Percentiles rank a stretch among this genome's conserved stretches.
phyloP scores from a whole-genome alignment of 2,113 vertebrate species.

The Brachyhypopomus occidentalis region DNA sequence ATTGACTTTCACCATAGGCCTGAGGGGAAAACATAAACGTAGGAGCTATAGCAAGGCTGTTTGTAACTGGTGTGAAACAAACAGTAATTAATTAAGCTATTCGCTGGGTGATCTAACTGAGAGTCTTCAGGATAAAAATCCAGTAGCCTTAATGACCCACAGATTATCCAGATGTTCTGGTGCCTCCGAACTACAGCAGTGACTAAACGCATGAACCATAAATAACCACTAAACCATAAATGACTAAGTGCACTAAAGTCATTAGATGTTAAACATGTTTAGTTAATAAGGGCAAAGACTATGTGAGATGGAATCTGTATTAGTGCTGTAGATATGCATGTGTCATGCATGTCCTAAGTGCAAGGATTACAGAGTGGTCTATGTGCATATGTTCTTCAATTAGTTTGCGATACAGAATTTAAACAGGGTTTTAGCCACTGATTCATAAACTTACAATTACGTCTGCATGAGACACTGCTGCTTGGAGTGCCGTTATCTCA shows the following conservation, averaged over 20 bases:
- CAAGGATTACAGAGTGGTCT: not conserved
- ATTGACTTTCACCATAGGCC: not conserved
- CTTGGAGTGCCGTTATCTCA: constrained; percentile 23
- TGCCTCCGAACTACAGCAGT: not conserved
- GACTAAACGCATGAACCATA: not conserved
- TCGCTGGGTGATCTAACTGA: not conserved
- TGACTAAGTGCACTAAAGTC: not conserved
- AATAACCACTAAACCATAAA: not conserved
- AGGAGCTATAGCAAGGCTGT: constrained; percentile 8
- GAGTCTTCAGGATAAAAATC: not conserved
- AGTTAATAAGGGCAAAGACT: not conserved
- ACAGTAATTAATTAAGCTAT: constrained; percentile 25
- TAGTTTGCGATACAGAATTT: not conserved
- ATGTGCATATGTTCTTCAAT: not conserved
- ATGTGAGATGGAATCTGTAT: not conserved
- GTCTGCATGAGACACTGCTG: constrained; percentile 4
- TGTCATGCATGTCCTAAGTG: not conserved
- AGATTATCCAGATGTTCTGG: not conserved
- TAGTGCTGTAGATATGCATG: not conserved
- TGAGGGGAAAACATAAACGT: not conserved
- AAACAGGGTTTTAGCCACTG: not conserved
- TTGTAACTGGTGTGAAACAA: constrained; percentile 18
- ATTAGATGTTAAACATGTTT: not conserved
- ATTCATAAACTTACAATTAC: not conserved
- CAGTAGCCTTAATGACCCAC: constrained; percentile 2